A percentile compares a stretch with the other conserved stretches of the same genome.
phyloP scores from a whole-genome alignment of 2,113 vertebrate genomes.

The Dipodomys stephensi region DNA sequence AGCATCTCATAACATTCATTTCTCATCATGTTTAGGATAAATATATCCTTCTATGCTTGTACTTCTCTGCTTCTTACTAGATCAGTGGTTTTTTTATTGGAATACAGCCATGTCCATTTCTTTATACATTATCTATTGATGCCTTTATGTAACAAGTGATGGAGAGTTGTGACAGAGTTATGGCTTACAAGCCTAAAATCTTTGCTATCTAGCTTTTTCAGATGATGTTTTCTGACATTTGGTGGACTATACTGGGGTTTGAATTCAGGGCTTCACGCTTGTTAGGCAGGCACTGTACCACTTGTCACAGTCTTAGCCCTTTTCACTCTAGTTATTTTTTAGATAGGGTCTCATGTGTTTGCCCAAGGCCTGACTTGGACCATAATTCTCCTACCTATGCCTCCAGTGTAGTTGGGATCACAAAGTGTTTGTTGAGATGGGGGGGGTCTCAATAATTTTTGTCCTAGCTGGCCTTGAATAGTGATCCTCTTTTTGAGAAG shows the following conservation, averaged over 20 bases:
- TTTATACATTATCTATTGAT: neutral
- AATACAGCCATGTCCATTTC: neutral
- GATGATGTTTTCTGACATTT: slow-evolving; percentile 8
- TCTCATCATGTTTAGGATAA: neutral
- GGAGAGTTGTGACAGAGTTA: slow-evolving; percentile 1
- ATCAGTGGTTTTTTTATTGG: neutral
- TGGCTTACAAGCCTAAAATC: slow-evolving; percentile 28
- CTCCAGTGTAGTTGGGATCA: no score
- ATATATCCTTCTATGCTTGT: neutral
- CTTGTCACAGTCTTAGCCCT: no score
- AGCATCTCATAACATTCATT: neutral
- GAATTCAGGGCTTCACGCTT: no score
- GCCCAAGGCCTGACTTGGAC: no score
- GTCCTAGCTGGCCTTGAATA: no score
- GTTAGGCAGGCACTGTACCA: no score
- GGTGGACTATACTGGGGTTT: neutral
- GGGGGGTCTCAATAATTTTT: no score
- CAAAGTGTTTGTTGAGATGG: no score
- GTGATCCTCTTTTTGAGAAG: no score
- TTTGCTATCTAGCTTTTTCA: slow-evolving; percentile 10
- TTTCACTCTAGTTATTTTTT: no score
- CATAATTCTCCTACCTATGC: no score
- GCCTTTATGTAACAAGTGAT: neutral
- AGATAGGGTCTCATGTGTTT: no score
- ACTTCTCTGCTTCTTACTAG: neutral